These are phyloP conservation scores for Pogoniulus pusillus DNA, from an alignment of 2,797 vertebrate species.

Conservation along the genomic window DNA sequence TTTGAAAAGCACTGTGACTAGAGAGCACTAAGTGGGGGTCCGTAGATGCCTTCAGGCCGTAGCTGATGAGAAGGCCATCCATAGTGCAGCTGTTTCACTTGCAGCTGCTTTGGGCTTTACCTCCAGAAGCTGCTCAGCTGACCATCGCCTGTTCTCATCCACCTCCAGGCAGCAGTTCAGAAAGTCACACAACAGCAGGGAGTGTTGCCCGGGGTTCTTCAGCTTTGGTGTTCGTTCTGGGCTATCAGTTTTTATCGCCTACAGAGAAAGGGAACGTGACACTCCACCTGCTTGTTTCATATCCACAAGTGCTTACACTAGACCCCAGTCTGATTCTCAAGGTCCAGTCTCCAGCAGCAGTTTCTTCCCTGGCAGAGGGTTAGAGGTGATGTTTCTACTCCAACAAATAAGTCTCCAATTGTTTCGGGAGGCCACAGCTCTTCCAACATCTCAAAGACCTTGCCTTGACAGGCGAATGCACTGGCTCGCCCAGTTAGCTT, in stretches of 20 bases:
- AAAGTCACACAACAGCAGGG: constrained; percentile 88
- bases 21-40: too few relatives aligned
- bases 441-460: background rate
- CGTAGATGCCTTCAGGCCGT: too few relatives aligned
- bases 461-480: constrained; percentile 10
- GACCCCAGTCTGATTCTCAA: background rate
- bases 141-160: constrained; percentile 89
- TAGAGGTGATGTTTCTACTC: background rate
- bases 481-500: background rate
- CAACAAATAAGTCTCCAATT: background rate
- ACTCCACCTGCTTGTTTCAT: background rate
- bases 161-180: constrained; percentile 91
- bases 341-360: background rate
- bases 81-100: too few relatives aligned
- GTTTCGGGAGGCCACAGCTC: background rate
- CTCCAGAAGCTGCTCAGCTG: constrained; percentile 90
- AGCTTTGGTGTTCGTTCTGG: constrained; percentile 88
- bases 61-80: too few relatives aligned
- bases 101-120: constrained; percentile 46
- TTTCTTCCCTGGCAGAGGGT: background rate
- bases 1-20: too few relatives aligned
- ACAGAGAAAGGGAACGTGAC: background rate
- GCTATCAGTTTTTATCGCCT: constrained; percentile 92
- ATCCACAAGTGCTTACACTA: background rate
- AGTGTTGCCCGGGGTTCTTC: constrained; percentile 88